phyloP scores from a whole-genome alignment of 2,888 invertebrate genomes.

The Glaucopsyche alexis region DNA sequence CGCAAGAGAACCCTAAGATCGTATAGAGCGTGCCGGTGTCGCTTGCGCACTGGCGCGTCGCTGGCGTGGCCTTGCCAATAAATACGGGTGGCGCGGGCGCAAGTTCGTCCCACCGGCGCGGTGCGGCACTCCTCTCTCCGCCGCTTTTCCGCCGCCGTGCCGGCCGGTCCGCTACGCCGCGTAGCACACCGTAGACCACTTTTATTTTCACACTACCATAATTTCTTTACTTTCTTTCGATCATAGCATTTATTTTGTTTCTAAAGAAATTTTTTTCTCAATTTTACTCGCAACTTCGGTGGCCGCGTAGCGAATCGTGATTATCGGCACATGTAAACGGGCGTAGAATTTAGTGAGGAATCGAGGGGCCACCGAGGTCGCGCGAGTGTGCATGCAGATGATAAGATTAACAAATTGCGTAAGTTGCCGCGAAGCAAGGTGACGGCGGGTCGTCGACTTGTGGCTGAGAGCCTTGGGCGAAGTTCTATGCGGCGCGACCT shows the following conservation, averaged over 20 bases:
- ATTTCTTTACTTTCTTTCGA: background rate
- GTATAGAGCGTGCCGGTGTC: constrained; percentile 72
- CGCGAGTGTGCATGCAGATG: constrained; percentile 70
- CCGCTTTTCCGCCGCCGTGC: constrained; percentile 53
- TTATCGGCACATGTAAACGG: constrained; percentile 43
- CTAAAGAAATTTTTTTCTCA: constrained; percentile 12
- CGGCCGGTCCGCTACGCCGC: constrained; percentile 56
- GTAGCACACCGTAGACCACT: constrained; percentile 57
- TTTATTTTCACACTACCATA: constrained; percentile 38
- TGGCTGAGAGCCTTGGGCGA: constrained; percentile 67
- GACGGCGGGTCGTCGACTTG: constrained; percentile 75
- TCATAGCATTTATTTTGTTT: background rate
- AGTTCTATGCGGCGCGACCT: constrained; percentile 66
- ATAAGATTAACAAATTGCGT: constrained; percentile 78
- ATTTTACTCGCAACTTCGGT: background rate
- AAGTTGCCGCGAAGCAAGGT: constrained; percentile 74
- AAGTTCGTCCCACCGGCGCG: constrained; percentile 68
- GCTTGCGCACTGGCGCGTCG: constrained; percentile 74
- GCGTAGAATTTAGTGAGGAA: constrained; percentile 66
- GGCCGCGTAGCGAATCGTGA: constrained; percentile 32
- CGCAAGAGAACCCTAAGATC: constrained; percentile 57
- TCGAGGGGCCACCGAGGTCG: constrained; percentile 63
- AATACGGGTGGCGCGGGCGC: constrained; percentile 69
- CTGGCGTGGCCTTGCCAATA: constrained; percentile 78
- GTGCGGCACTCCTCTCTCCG: constrained; percentile 68